These are phyloP conservation scores for Chiloscyllium plagiosum DNA, from an alignment of 2,113 vertebrate genomes.

Conservation along the genomic window DNA sequence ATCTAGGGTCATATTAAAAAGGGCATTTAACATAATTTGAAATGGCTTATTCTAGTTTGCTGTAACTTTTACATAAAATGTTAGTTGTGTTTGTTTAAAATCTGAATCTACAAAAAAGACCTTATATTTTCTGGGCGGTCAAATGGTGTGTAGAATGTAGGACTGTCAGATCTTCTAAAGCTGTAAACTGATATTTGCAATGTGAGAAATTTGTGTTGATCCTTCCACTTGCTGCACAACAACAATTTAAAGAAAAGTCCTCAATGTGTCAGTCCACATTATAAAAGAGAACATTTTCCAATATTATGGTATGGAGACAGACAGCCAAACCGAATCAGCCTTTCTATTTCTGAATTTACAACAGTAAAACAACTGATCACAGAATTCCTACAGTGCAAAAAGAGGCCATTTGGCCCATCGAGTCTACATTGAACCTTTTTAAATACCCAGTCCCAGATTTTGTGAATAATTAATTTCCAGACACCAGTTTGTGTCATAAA, in stretches of 20 bases:
- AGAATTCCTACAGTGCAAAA: no score
- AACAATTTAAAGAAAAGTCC: neutral
- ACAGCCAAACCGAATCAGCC: no score
- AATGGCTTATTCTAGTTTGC: neutral
- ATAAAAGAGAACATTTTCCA: no score
- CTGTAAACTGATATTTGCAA: neutral
- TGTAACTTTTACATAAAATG: neutral
- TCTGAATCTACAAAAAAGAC: neutral
- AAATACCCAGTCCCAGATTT: no score
- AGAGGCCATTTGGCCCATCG: no score
- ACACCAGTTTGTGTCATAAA: no score
- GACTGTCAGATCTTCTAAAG: neutral
- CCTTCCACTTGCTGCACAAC: neutral
- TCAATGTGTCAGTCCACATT: neutral
- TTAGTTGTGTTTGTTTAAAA: neutral
- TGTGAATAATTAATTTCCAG: no score
- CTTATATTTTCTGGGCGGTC: neutral
- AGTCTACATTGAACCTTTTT: no score
- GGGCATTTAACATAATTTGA: neutral
- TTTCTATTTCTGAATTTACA: no score
- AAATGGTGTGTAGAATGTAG: neutral
- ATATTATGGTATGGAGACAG: no score
- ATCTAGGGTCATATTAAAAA: no score
- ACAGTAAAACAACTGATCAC: no score
- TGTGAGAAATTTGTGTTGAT: neutral